These are phyloP conservation scores for Microchirus variegatus DNA, from an alignment of 2,797 vertebrate species.

Conservation along the genomic window DNA sequence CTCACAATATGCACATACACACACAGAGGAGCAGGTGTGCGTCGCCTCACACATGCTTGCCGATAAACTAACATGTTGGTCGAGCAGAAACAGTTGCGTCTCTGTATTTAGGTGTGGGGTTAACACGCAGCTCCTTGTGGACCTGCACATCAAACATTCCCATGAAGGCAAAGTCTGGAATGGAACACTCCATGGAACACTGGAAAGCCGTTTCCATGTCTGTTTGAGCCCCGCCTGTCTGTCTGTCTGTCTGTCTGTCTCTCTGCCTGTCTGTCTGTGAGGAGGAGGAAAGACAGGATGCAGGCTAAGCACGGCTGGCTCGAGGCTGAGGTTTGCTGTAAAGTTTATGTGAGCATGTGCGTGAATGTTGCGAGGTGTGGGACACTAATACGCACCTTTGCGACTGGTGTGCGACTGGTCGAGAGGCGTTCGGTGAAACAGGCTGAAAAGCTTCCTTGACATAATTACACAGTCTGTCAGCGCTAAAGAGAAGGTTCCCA, in stretches of 20 bases:
- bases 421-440: conserved; percentile 59
- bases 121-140: conserved; percentile 50
- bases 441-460: conserved; percentile 58
- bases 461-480: conserved; percentile 70
- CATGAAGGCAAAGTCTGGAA: conserved; percentile 50
- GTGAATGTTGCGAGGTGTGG: conserved; percentile 51
- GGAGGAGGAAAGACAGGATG: conserved; percentile 48
- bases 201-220: conserved; percentile 33
- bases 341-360: conserved; percentile 42
- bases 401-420: conserved; percentile 59
- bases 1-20: not conserved
- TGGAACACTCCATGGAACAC: conserved; percentile 46
- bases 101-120: conserved; percentile 49
- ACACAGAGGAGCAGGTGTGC: conserved; percentile 34
- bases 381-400: conserved; percentile 65
- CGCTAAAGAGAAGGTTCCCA: conserved; percentile 56
- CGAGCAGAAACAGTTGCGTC: conserved; percentile 35
- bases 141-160: conserved; percentile 57
- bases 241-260: no score
- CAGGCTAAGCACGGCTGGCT: conserved; percentile 35
- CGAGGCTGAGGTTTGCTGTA: conserved; percentile 43
- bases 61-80: conserved; percentile 29
- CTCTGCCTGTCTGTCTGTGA: conserved; percentile 28
- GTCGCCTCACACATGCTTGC: conserved; percentile 5
- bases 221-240: conserved; percentile 22